A percentile compares a stretch with the other conserved stretches of the same genome.
Evolutionary conservation across 2,888 invertebrate species (phyloP).

Genomic region (Helobdella robusta): DNA sequence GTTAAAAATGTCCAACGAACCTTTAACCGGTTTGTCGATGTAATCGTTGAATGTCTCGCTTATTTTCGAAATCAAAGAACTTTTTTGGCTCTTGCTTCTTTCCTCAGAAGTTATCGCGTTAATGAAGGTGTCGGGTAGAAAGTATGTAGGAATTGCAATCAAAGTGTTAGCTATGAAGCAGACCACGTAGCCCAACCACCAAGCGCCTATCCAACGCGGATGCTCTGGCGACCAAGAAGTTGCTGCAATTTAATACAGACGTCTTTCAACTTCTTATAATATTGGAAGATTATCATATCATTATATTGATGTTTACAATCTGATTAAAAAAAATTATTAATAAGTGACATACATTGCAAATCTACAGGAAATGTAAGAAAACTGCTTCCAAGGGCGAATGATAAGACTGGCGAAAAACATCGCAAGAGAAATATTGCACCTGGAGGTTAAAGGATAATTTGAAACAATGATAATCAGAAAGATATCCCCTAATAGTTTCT

Average conservation of each 20-base stretch:
- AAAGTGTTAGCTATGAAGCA: constrained; percentile 22
- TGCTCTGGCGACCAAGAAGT: constrained; percentile 19
- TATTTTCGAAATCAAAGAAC: too few relatives aligned
- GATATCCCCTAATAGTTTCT: too few relatives aligned
- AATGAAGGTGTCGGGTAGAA: constrained; percentile 16
- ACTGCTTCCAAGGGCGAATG: constrained; percentile 22
- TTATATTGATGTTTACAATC: too few relatives aligned
- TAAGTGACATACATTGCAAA: constrained; percentile 16
- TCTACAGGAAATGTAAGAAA: constrained; percentile 12
- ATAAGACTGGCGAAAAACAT: constrained; percentile 22
- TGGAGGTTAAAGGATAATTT: too few relatives aligned
- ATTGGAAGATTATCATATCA: too few relatives aligned
- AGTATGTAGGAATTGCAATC: constrained; percentile 20
- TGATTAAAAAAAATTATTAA: neutral
- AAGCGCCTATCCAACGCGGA: constrained; percentile 29
- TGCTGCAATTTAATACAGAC: too few relatives aligned
- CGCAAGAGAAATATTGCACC: constrained; percentile 23
- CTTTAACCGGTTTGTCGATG: too few relatives aligned
- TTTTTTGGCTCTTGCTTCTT: too few relatives aligned
- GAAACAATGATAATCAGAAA: too few relatives aligned
- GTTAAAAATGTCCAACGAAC: too few relatives aligned
- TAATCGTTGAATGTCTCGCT: too few relatives aligned
- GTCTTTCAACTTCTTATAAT: too few relatives aligned
- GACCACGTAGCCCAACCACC: constrained; percentile 30
- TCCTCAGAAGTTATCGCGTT: neutral